Base-by-base conservation (phyloP, 2,797 vertebrate genomes). In the Gadopsis bispinosus region DNA sequence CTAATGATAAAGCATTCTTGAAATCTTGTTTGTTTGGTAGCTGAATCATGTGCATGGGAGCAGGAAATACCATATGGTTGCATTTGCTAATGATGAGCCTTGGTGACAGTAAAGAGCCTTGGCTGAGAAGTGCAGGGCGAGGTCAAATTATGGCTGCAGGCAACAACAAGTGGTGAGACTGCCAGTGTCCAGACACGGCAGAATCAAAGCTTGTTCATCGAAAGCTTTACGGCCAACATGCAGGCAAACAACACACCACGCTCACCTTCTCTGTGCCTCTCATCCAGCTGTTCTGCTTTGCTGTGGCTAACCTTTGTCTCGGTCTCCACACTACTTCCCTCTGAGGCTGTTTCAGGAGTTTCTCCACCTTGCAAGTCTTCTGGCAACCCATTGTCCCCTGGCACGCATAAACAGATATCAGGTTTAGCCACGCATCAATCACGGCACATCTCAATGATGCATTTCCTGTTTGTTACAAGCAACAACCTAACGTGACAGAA, bases 341-440 rank as follows among this genome's bases (percentile, higher is more conserved):
- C 89, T 94, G 95, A 58, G 94, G 87, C 63, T 88, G 93, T 75
- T 91, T 95, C 73, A 95, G 92, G 80, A 95, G 81, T 84, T 92
- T 90, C 77, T 96, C 94, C 17, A 84, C 80, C 77, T 92, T 80
- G 22, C 84, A 91, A 22, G 93, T 91, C 90, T 92, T 93, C 86
- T 92, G 93, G 87, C 94, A 93, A 69, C 93, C 89, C 93, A 96
- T 94, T 67, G 92, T 94, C 85, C 94, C 94, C 95, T 95, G 76
- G 76, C 61, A 82, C 41, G 83, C 37, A 66, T 63, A 86, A 80
- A 73, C 58, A 88, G 61, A 81, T 50, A 68, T 69, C 33, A 81
- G 66, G 66, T 76, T 37, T 75, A 85, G 70, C 35, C 78, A 53
- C 1, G 56, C 75, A 77, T 80, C 79, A 69, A 62, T 73, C 83